Conservation (phyloP, 2,113 vertebrate genomes). For the Nibea albiflora region DNA sequence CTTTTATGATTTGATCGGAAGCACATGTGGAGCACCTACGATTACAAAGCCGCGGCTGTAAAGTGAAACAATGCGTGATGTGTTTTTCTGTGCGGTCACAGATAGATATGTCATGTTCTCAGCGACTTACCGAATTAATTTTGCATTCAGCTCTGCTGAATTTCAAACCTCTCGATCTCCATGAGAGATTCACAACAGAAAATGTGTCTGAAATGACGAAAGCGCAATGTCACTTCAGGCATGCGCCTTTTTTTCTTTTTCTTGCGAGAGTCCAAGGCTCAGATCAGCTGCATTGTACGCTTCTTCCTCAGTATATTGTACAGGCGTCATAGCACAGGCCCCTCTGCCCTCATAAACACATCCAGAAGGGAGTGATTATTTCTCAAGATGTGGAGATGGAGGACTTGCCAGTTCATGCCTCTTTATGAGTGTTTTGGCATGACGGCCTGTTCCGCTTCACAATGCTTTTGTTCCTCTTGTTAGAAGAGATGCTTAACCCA, state of each 20-base stretch:
- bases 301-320: slow-evolving; percentile 60
- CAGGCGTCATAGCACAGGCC: slow-evolving; percentile 70
- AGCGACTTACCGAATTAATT: slow-evolving; percentile 16
- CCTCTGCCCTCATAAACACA: slow-evolving; percentile 79
- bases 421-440: slow-evolving; percentile 80
- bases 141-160: slow-evolving; percentile 29
- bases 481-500: slow-evolving; percentile 66
- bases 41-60: slow-evolving; percentile 37
- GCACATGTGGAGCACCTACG: slow-evolving; percentile 58
- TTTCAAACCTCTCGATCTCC: slow-evolving; percentile 6
- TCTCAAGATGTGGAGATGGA: slow-evolving; percentile 80
- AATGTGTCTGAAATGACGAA: slow-evolving; percentile 28
- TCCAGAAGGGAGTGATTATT: slow-evolving; percentile 84
- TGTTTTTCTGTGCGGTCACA: slow-evolving; percentile 8
- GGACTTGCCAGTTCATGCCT: slow-evolving; percentile 80
- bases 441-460: slow-evolving; percentile 66
- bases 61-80: slow-evolving; percentile 38
- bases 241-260: slow-evolving; percentile 38
- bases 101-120: slow-evolving; percentile 22
- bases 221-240: slow-evolving; percentile 39
- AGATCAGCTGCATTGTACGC: slow-evolving; percentile 60
- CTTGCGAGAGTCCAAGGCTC: slow-evolving; percentile 54
- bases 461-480: slow-evolving; percentile 72
- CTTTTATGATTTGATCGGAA: slow-evolving; percentile 65
- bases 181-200: slow-evolving; percentile 10